Evolutionary conservation across 2,797 vertebrate species (phyloP).

Genomic region (Sternarchorhynchus goeldii): DNA sequence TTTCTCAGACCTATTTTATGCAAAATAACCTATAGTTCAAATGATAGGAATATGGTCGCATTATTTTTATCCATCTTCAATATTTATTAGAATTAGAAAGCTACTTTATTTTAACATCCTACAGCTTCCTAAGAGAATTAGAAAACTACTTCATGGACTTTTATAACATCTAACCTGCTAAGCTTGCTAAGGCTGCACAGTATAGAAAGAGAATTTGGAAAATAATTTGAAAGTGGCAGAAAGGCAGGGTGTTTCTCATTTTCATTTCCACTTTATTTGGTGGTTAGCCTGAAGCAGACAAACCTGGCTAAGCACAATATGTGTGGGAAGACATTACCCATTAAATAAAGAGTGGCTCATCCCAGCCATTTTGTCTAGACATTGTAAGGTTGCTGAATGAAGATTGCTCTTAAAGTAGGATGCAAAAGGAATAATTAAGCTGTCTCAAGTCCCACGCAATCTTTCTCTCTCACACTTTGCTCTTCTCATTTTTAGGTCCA

Average conservation of each 20-base stretch:
- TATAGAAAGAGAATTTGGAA: background rate
- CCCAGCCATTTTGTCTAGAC: constrained; percentile 49
- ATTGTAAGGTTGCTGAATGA: constrained; percentile 32
- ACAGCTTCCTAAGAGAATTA: no score
- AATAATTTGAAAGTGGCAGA: constrained; percentile 13
- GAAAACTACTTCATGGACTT: background rate
- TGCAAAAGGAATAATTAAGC: constrained; percentile 46
- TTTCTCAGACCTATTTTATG: background rate
- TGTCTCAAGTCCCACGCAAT: constrained; percentile 33
- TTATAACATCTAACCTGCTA: constrained; percentile 4
- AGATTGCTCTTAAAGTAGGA: constrained; percentile 48
- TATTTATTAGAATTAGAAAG: background rate
- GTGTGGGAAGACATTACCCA: constrained; percentile 49
- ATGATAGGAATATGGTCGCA: background rate
- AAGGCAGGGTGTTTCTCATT: constrained; percentile 34
- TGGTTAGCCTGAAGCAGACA: constrained; percentile 25
- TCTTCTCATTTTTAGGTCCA: constrained; percentile 9
- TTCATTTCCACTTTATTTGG: constrained; percentile 20
- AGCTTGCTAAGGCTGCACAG: constrained; percentile 3
- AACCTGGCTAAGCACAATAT: constrained; percentile 37
- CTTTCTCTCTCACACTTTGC: constrained; percentile 18
- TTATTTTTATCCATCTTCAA: background rate
- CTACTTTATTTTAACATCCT: background rate
- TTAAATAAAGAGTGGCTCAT: constrained; percentile 45
- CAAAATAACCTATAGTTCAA: background rate